phyloP scores from a whole-genome alignment of 2,888 invertebrate genomes.

The Erebia epiphron region DNA sequence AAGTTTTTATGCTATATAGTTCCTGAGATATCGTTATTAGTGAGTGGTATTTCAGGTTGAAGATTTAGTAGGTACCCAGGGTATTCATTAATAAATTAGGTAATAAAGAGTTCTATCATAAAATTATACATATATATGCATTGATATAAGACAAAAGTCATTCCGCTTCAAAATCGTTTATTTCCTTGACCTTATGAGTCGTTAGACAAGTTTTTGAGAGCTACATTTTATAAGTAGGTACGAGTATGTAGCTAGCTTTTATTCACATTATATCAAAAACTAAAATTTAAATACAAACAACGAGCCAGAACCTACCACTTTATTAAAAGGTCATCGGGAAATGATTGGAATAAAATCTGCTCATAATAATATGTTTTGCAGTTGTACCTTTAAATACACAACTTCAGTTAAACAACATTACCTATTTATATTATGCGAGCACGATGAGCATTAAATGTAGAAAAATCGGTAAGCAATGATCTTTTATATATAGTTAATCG shows the following conservation, averaged over 20 bases:
- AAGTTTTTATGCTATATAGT: no score
- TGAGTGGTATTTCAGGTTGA: no score
- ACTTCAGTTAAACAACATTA: no score
- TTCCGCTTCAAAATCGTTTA: not conserved
- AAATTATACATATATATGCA: no score
- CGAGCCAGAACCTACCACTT: not conserved
- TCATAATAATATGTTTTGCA: not conserved
- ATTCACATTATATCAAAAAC: no score
- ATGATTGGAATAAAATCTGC: not conserved
- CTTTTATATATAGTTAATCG: no score
- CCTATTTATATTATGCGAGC: no score
- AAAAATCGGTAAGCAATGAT: no score
- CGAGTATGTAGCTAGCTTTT: not conserved
- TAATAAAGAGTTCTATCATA: not conserved
- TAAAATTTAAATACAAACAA: not conserved
- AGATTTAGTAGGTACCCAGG: no score
- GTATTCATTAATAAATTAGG: not conserved
- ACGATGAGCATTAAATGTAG: no score
- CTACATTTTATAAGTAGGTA: not conserved
- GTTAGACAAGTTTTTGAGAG: slow-evolving; percentile 10
- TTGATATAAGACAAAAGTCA: not conserved
- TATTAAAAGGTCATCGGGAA: slow-evolving; percentile 8
- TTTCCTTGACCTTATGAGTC: slow-evolving; percentile 12
- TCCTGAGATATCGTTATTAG: no score
- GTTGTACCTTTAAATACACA: no score